Conservation (phyloP, 2,797 vertebrate species). For the Eulemur rubriventer region DNA sequence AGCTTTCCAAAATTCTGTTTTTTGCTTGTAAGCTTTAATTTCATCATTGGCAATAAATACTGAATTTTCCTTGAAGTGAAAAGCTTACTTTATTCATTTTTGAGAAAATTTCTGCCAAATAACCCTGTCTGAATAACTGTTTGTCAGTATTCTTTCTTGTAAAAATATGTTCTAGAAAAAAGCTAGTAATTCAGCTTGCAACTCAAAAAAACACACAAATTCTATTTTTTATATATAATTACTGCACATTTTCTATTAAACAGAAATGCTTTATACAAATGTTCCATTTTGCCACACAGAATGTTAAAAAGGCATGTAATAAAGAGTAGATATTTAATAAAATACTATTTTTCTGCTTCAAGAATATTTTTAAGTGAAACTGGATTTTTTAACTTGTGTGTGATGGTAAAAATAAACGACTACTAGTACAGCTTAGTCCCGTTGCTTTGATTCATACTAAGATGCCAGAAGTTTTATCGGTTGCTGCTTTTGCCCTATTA, state of each 20-base stretch:
- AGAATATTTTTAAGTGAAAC: neutral
- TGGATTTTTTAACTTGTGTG: neutral
- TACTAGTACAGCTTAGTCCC: neutral
- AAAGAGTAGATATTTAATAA: neutral
- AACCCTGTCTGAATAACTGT: neutral
- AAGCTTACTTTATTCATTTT: neutral
- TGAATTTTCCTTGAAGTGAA: neutral
- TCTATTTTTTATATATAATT: neutral
- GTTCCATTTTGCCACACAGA: neutral
- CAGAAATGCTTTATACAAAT: neutral
- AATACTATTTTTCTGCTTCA: neutral
- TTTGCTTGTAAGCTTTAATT: slow-evolving; percentile 32
- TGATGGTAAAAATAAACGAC: neutral
- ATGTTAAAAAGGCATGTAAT: neutral
- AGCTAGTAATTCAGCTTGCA: neutral
- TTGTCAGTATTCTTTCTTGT: neutral
- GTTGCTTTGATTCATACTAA: neutral
- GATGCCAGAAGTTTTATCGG: neutral
- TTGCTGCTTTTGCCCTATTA: neutral
- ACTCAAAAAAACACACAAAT: neutral
- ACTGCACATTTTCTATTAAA: neutral
- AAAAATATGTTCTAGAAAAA: neutral
- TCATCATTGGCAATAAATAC: neutral
- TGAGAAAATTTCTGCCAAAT: slow-evolving; percentile 29
- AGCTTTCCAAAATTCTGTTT: slow-evolving; percentile 17